Conservation (phyloP, 2,113 vertebrate genomes). For the Leucopsar rothschildi region DNA sequence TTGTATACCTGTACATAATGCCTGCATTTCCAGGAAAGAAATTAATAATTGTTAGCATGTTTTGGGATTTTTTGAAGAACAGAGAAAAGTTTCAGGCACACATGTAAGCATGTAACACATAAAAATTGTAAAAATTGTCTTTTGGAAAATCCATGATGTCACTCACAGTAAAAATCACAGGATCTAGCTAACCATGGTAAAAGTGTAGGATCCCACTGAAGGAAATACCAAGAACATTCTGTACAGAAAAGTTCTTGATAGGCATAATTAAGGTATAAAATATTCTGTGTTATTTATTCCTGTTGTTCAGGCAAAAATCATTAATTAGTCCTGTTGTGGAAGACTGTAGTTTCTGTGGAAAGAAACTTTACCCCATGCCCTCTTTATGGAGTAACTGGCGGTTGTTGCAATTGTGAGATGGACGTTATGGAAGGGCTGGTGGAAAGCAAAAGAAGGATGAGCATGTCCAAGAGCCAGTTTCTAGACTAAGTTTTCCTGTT, state of each 20-base stretch:
- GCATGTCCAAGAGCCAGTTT: background rate
- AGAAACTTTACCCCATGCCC: background rate
- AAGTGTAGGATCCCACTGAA: background rate
- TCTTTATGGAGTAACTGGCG: background rate
- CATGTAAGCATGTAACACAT: background rate
- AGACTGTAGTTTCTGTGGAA: background rate
- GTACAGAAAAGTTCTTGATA: background rate
- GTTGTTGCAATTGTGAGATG: background rate
- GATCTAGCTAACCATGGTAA: background rate
- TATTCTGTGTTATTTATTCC: background rate
- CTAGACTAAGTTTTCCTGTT: background rate
- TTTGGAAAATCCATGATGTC: background rate
- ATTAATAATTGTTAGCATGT: background rate
- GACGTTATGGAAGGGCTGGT: background rate
- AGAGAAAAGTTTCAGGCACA: background rate
- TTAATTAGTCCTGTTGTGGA: background rate
- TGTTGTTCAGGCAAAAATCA: background rate
- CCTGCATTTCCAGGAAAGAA: background rate
- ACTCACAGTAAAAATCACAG: background rate
- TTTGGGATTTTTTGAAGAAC: background rate
- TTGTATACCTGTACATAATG: background rate
- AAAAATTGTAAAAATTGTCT: background rate
- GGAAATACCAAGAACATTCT: background rate
- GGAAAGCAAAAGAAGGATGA: background rate
- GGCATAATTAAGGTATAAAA: background rate